Evolutionary conservation across 1,140 invertebrate species (phyloP).

Genomic region (Dendroctonus ponderosae): DNA sequence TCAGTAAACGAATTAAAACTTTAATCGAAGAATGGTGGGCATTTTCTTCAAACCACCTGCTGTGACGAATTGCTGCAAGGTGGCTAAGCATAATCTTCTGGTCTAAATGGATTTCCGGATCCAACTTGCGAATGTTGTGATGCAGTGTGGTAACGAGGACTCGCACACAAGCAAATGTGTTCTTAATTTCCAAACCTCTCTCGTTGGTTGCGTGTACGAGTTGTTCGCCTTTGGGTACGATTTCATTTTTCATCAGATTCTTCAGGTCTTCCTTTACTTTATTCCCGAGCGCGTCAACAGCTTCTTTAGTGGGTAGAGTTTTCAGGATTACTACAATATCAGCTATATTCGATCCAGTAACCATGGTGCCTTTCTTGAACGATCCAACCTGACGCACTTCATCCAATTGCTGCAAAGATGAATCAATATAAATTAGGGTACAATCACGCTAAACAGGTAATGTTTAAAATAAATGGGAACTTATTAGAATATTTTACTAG

Average conservation of each 20-base stretch:
- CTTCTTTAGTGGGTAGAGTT: conserved; percentile 93
- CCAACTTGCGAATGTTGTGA: conserved; percentile 89
- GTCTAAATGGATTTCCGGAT: conserved; percentile 88
- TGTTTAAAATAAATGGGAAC: not conserved
- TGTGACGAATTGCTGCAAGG: conserved; percentile 90
- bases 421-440: conserved; percentile 6
- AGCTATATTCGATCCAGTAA: conserved; percentile 91
- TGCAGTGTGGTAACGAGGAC: conserved; percentile 91
- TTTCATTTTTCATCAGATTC: conserved; percentile 62
- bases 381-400: conserved; percentile 95
- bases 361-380: conserved; percentile 98
- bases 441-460: not conserved
- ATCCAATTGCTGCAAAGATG: conserved; percentile 79
- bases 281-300: conserved; percentile 85
- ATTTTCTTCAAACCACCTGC: conserved; percentile 98
- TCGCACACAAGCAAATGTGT: conserved; percentile 79
- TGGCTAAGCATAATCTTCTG: conserved; percentile 84
- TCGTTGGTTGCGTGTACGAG: conserved; percentile 68
- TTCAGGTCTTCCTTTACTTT: conserved; percentile 86
- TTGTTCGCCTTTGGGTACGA: conserved; percentile 59
- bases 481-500: not conserved
- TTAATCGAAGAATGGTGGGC: conserved; percentile 97
- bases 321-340: conserved; percentile 98
- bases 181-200: conserved; percentile 79
- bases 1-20: conserved; percentile 87